Evolutionary conservation across 2,797 vertebrate genomes (phyloP).

Genomic region (Rallus crepitans): DNA sequence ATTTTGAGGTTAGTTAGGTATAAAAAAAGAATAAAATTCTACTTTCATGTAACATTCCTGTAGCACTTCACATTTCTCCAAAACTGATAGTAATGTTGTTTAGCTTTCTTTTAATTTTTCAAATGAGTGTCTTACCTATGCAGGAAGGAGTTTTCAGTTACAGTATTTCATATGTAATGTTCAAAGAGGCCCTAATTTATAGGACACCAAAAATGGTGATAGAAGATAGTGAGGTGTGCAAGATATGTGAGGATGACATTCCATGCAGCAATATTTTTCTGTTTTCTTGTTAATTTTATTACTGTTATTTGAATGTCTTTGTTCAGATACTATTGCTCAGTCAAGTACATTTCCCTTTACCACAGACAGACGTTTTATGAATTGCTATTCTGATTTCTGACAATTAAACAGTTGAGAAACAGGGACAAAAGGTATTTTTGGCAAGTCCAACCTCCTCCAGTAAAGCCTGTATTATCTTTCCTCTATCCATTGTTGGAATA

Average conservation of each 20-base stretch:
- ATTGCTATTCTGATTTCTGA: background rate
- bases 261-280: background rate
- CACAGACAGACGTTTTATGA: background rate
- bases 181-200: background rate
- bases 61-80: background rate
- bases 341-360: background rate
- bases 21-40: background rate
- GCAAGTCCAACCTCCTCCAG: background rate
- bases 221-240: background rate
- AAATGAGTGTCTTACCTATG: background rate
- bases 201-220: background rate
- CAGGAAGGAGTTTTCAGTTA: background rate
- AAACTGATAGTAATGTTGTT: background rate
- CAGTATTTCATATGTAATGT: background rate
- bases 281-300: background rate
- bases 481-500: background rate
- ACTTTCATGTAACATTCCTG: background rate
- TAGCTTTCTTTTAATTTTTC: background rate
- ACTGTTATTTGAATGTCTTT: background rate
- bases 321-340: background rate
- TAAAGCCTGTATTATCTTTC: background rate
- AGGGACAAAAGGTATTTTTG: background rate
- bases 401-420: background rate
- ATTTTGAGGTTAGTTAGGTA: background rate
- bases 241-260: background rate